Evolutionary conservation across 1,140 invertebrate genomes (phyloP), one percentile per base, ranked within the genome.

Genomic region (Drosophila sucinea): DNA sequence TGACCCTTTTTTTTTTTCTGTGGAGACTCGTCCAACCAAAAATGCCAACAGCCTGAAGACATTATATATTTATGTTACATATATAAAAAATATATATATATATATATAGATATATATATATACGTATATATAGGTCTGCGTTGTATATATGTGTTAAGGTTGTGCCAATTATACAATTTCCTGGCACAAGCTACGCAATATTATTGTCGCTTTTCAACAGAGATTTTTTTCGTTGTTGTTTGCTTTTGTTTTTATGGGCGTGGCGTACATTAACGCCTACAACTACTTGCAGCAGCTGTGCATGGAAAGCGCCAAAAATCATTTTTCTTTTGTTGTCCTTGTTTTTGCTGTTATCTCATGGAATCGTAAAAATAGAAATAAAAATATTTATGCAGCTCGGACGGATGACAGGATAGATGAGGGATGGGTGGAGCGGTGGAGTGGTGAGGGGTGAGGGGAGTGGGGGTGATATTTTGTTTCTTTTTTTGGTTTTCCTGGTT

Each of bases 341-440:
- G 67, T 44, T 61, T 32, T 60, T 68, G 41, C 32, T 58, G 68
- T 61, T 87, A 77, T 84, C 80, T 75, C 67, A 61, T 57, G 44
- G 47, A 68, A 68, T 87, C 84, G 84, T 87, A 89, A 87, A 87
- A 87, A 89, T 89, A 84, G 57, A 70, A 84, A 87, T 89, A 87
- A 87, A 87, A 83, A 87, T 84, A 87, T 87, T 89, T 89, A 87
- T 84, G 84, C 81, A 67, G 73, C 80, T 74, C 67, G 66, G 60
- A 58, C 44, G 23, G 23, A 51, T 17, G 44, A 0, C 11, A 17
- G 17, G 17, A 17, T 38, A 6, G 6, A 6, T 3, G 4, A 1
- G 17, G 6, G 3, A 47, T 7, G 44, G 17, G 44, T 17, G n/a
- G 25, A 23, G 23, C 33, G 56, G 56, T 58, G 8, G 35, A 3